Evolutionary conservation across 2,113 vertebrate species (phyloP), one percentile per base, ranked within the genome.

Genomic region (Limnothrissa miodon): DNA sequence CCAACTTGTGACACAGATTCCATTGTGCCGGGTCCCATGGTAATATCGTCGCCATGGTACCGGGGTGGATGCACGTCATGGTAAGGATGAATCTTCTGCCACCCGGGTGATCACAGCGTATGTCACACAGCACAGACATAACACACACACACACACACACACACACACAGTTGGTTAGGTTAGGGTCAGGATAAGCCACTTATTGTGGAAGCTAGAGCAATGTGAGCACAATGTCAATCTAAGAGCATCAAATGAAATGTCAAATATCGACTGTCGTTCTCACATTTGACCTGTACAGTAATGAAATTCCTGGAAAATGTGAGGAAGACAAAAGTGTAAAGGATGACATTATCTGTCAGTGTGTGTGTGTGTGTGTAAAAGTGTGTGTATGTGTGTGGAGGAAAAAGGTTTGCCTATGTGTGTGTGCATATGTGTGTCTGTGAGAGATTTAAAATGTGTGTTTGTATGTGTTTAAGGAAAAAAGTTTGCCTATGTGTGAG

Each of bases 211-310:
- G 42, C 42, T 42, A 42, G 6, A 42, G 42, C 42, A 42, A 42
- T 42, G 42, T 42, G 85, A 88, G 85, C 81, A 82, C 80, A 79
- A 29, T 17, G n/a, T 8, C 59, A 62, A 0, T 8, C n/a, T 25
- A 29, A 62, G 29, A 29, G 59, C n/a, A 29, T 62, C 9, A 8
- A 62, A 29, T n/a, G 25, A 62, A 62, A 62, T 62, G 56, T 10
- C n/a, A 25, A 9, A 29, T n/a, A 21, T n/a, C 53, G 6, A n/a
- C n/a, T 56, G 53, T 56, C 53, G 4, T n/a, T 23, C 53, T 23
- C 23, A 56, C 53, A 56, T 7, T 7, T 56, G 23, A 1, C 53
- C 53, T 56, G 23, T 17, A 48, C 46, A 0, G 11, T 15, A 10
- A 48, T 42, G 42, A 6, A 42, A 42, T 42, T 42, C 6, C 42